A percentile compares a stretch with the other conserved stretches of the same genome.
Conservation (phyloP, 2,888 invertebrate genomes). For the Plemyria rubiginata region DNA sequence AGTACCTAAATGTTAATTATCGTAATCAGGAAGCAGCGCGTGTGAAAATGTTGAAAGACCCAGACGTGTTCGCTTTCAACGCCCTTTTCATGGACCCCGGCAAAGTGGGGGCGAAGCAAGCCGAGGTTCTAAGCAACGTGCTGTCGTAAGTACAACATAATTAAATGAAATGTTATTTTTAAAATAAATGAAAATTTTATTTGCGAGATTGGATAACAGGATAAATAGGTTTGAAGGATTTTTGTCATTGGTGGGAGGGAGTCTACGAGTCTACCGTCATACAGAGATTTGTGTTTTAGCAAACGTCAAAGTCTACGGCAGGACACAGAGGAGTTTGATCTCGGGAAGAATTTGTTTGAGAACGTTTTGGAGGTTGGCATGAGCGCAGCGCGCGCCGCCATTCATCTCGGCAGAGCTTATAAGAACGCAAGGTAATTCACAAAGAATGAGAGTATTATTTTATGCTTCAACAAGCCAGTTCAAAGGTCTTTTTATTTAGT, state of each 20-base stretch:
- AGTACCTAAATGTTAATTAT: not conserved
- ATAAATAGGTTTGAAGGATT: too few species aligned
- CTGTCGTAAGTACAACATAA: slow-evolving; percentile 30
- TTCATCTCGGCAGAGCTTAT: slow-evolving; percentile 84
- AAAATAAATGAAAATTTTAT: too few species aligned
- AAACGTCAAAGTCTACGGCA: slow-evolving; percentile 63
- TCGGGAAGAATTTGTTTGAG: slow-evolving; percentile 70
- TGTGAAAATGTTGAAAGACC: slow-evolving; percentile 78
- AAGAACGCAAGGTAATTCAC: slow-evolving; percentile 72
- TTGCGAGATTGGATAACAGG: too few species aligned
- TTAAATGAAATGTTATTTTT: too few species aligned
- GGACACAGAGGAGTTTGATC: slow-evolving; percentile 6
- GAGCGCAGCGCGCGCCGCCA: slow-evolving; percentile 83
- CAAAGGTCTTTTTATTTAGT: too few species aligned
- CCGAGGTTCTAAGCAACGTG: slow-evolving; percentile 53
- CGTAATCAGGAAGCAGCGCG: slow-evolving; percentile 60
- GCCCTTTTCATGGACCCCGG: slow-evolving; percentile 82
- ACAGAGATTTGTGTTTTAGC: slow-evolving; percentile 46
- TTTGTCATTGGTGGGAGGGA: too few species aligned
- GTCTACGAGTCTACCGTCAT: not conserved
- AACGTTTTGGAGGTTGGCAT: slow-evolving; percentile 80
- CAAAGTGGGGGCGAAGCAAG: slow-evolving; percentile 70
- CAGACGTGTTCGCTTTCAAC: slow-evolving; percentile 84
- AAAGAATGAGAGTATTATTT: not conserved
- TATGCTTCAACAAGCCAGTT: not conserved